Conservation (phyloP, 2,888 invertebrate genomes). For the Apodemia mormo region DNA sequence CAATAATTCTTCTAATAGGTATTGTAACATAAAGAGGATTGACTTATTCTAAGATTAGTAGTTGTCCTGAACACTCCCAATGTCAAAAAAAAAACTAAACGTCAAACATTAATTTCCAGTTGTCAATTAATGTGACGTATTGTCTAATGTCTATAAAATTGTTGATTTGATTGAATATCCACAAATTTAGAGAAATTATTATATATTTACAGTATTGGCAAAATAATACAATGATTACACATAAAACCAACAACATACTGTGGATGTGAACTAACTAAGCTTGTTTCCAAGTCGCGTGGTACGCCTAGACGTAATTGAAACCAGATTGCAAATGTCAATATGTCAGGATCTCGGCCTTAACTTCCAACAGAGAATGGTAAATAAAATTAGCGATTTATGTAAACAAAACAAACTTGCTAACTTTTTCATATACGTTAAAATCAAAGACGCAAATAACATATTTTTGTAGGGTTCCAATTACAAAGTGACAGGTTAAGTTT, state of each 20-base stretch:
- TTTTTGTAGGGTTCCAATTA: not conserved
- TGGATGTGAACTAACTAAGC: constrained; percentile 45
- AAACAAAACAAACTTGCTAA: not conserved
- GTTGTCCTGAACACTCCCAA: no score
- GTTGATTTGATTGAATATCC: not conserved
- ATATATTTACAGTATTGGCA: not conserved
- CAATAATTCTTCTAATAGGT: no score
- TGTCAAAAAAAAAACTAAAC: no score
- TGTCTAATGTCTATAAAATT: not conserved
- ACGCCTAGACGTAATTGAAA: constrained; percentile 59
- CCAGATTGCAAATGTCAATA: constrained; percentile 82
- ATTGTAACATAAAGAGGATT: no score
- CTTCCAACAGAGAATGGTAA: constrained; percentile 81
- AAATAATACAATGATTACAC: constrained; percentile 1
- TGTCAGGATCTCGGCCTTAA: constrained; percentile 82
- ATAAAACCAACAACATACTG: constrained; percentile 6
- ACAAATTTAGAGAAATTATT: not conserved
- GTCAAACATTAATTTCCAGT: not conserved
- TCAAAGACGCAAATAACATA: not conserved
- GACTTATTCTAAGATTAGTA: no score
- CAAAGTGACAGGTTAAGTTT: constrained; percentile 20
- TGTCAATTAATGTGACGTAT: constrained; percentile 2
- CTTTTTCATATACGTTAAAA: not conserved
- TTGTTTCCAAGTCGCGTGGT: constrained; percentile 51
- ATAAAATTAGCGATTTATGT: not conserved